Evolutionary conservation across 2,888 invertebrate species (phyloP), one percentile per base, ranked within the genome.

Genomic region (Cephus runcator): DNA sequence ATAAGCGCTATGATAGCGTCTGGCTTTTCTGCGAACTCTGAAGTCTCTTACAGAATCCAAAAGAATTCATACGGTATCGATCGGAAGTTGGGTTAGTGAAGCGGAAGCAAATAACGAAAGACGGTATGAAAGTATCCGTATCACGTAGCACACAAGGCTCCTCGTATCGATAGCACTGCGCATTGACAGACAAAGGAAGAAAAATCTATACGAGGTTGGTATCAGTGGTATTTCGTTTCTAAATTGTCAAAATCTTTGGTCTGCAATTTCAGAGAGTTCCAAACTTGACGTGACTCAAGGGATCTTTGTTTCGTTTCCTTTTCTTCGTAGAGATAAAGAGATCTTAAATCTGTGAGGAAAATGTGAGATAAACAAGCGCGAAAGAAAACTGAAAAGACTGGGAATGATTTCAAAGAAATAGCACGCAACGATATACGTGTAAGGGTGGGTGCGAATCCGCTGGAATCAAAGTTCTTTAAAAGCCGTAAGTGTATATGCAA

Each of bases 331-430:
- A 56, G 15, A 56, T 56, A 56, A 56, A 9, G 9, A 6, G 23
- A 56, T 56, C 23, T 23, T 23, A 2, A 23, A 23, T 9, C 23
- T 9, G 6, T 2, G 56, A 2, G 0, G 35, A 23, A 56, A 23
- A 2, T 23, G 69, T 23, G 12, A 75, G 33, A 69, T 33, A 30
- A 76, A n/a, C 69, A 71, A 76, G 31, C 35, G 31, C 33, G 34
- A 73, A 75, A 69, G 74, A 82, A 78, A 81, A 76, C 73, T 78
- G 77, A 80, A 84, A 69, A 75, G 79, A 80, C 80, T 77, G 83
- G 75, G 82, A 85, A 84, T 83, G 73, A 80, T 78, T 79, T 85
- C 80, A 80, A 84, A 82, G 82, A 83, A 75, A 74, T 76, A 56
- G 6, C 9, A 56, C 15, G 56, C 0, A 2, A 6, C 56, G 9